Evolutionary conservation across 2,888 invertebrate species (phyloP).

Genomic region (Cyclophora punctaria): DNA sequence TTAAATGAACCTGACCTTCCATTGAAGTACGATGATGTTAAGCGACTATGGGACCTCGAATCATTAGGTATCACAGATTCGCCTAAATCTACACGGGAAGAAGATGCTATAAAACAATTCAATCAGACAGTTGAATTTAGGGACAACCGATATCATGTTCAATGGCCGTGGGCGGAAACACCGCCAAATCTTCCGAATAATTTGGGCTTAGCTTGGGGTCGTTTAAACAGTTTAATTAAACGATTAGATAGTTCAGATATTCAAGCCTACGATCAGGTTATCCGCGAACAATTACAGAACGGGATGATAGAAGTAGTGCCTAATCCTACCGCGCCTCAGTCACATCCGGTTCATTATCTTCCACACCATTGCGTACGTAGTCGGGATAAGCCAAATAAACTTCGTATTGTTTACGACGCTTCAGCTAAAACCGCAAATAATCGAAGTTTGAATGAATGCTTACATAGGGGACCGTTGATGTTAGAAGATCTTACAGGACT

Average conservation of each 20-base stretch:
- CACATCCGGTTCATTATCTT: slow-evolving; percentile 12
- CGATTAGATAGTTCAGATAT: slow-evolving; percentile 1
- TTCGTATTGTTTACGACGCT: slow-evolving; percentile 19
- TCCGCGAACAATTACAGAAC: neutral
- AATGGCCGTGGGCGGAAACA: slow-evolving; percentile 16
- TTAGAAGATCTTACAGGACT: slow-evolving; percentile 21
- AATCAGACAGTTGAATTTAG: slow-evolving; percentile 8
- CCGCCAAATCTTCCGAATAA: slow-evolving; percentile 12
- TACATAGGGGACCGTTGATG: slow-evolving; percentile 19
- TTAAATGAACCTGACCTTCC: slow-evolving; percentile 11
- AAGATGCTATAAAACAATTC: slow-evolving; percentile 13
- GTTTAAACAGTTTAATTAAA: slow-evolving; percentile 7
- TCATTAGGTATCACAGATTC: slow-evolving; percentile 19
- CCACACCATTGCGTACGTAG: slow-evolving; percentile 9
- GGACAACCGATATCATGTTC: slow-evolving; percentile 8
- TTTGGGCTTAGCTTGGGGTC: slow-evolving; percentile 12
- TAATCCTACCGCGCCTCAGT: neutral
- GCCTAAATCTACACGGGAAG: slow-evolving; percentile 8
- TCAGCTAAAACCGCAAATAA: slow-evolving; percentile 9
- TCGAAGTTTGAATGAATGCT: slow-evolving; percentile 21
- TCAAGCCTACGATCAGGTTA: neutral
- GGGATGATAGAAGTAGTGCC: neutral
- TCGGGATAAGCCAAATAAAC: slow-evolving; percentile 1
- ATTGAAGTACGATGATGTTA: slow-evolving; percentile 5
- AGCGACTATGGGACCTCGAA: slow-evolving; percentile 19